Evolutionary conservation across 92 coral and sea anemone genomes (phyloP), one percentile per base, ranked within the genome.

Genomic region (Epizoanthus stellaris): DNA sequence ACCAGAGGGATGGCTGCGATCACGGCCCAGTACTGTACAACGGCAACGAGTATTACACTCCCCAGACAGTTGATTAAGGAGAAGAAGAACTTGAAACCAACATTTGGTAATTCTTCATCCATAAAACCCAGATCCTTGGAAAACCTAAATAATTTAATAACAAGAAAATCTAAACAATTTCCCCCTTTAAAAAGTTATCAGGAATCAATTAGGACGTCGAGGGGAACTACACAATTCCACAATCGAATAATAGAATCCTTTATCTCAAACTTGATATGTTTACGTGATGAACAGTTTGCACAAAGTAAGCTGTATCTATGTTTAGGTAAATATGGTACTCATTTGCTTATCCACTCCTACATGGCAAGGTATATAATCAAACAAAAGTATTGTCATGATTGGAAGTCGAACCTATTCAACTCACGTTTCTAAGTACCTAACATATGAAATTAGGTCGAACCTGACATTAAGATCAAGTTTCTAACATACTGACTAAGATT

Each of bases 1-100:
- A 75, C 36, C 14, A 87, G 79, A 82, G 91, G 91, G 57, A 87
- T 52, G 58, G 87, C 91, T 81, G 82, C 83, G 54, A 87, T 63
- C 47, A 87, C 72, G 57, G 85, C 70, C 82, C 80, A 87, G 45
- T 85, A 80, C 68, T 82, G 87, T 49, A 85, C 85, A 80, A 43
- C 81, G 54, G 85, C 87, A 72, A 85, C 80, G 6, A 87, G 42
- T 43, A 87, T 12, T 16, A 87, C 21, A 21, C 80, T 87, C 8
- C 87, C 83, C 49, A 87, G 58, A 43, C 83, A 79, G 57, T 79
- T 79, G 38, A 63, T 79, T 5, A 61, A 14, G 9, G 83, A 79
- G 20, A 79, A 79, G 72, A 79, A 79, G 39, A 79, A 79, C 45
- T 79, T 79, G 42, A 79, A 79, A 20, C 83, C 83, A 13, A 79